Conservation (phyloP, 1,140 invertebrate species). For the Lordiphosa collinella region DNA sequence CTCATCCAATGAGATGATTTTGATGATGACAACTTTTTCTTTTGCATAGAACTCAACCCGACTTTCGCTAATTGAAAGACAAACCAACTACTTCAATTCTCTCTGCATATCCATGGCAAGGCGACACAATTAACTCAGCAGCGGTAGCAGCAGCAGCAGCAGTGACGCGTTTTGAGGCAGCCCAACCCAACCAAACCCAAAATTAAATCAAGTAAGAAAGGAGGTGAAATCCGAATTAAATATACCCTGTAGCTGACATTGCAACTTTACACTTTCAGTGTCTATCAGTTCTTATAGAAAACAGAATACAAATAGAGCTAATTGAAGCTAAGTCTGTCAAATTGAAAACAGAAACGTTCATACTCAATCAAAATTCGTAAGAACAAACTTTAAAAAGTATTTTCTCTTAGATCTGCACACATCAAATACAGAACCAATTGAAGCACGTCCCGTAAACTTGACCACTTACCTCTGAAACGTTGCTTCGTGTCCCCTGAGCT, state of each 20-base stretch:
- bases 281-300: too few species aligned
- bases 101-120: constrained; percentile 52
- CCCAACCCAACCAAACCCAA: constrained; percentile 26
- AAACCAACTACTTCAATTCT: constrained; percentile 30
- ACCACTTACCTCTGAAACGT: too few species aligned
- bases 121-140: constrained; percentile 66
- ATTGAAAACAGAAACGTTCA: too few species aligned
- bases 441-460: too few species aligned
- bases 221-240: not conserved
- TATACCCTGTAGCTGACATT: not conserved
- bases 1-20: constrained; percentile 22
- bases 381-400: too few species aligned
- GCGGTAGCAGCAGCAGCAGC: constrained; percentile 10
- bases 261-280: too few species aligned
- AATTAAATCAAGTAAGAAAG: not conserved
- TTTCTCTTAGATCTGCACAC: too few species aligned
- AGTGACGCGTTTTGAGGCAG: constrained; percentile 8
- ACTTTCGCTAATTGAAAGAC: constrained; percentile 74
- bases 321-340: too few species aligned
- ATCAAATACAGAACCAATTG: too few species aligned
- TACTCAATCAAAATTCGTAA: too few species aligned
- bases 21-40: constrained; percentile 63
- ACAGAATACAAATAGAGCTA: too few species aligned
- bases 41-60: constrained; percentile 58
- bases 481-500: too few species aligned